A percentile compares a stretch with the other conserved stretches of the same genome.
Conservation (phyloP, 2,113 vertebrate genomes). For the Phaetusa simplex region DNA sequence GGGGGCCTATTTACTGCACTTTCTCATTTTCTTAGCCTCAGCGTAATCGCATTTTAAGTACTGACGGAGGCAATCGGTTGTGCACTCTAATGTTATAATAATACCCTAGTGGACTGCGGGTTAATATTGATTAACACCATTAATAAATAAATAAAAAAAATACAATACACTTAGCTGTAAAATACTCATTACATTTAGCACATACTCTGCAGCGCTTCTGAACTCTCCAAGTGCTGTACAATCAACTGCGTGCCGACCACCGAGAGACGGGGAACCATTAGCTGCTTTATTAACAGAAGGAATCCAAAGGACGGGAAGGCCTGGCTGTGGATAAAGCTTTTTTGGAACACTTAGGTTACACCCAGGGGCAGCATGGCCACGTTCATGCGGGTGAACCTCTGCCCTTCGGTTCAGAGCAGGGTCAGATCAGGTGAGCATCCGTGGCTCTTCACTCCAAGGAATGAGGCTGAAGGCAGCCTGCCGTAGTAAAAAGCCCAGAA, state of each 20-base stretch:
- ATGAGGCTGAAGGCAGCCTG: background rate
- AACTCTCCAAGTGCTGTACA: background rate
- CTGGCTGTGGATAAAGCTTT: background rate
- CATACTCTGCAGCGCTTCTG: background rate
- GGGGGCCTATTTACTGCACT: background rate
- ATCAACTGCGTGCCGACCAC: background rate
- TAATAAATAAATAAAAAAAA: background rate
- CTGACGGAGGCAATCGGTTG: background rate
- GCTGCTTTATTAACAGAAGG: background rate
- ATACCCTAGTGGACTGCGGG: background rate
- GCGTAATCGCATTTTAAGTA: conserved; percentile 10
- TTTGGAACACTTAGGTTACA: background rate
- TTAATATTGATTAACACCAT: conserved; percentile 37
- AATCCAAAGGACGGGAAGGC: background rate
- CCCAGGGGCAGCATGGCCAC: fast-evolving
- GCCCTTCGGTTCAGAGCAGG: background rate
- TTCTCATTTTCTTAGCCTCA: conserved; percentile 11
- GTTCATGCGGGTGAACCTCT: background rate
- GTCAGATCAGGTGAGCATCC: background rate
- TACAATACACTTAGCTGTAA: background rate
- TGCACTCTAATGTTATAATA: background rate
- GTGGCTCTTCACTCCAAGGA: background rate
- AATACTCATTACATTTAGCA: background rate
- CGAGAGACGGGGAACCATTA: background rate
- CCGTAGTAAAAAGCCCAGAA: background rate